phyloP scores from a whole-genome alignment of 2,113 vertebrate genomes.

The Rhizomys pruinosus region DNA sequence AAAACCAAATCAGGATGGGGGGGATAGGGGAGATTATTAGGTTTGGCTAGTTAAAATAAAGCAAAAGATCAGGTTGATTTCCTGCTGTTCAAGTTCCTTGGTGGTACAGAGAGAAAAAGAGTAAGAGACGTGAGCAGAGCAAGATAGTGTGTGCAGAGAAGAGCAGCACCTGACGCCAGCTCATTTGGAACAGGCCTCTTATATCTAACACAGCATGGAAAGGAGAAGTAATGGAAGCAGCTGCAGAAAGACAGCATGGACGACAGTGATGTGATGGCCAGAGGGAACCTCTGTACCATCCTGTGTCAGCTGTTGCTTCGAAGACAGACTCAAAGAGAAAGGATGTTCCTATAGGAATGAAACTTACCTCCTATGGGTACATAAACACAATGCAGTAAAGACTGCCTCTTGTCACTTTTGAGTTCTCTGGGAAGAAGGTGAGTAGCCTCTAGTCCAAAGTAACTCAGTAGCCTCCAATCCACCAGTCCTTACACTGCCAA shows the following conservation, averaged over 20 bases:
- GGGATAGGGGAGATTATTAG: background rate
- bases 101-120: background rate
- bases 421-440: background rate
- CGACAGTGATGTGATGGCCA: accelerated
- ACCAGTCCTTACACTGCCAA: background rate
- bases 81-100: background rate
- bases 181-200: background rate
- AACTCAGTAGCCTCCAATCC: too few species aligned
- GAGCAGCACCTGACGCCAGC: accelerated
- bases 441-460: background rate
- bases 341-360: background rate
- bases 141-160: too few species aligned
- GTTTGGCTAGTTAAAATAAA: background rate
- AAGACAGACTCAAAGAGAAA: background rate
- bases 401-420: background rate
- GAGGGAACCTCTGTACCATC: accelerated
- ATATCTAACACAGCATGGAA: too few species aligned
- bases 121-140: accelerated
- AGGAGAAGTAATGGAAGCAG: background rate
- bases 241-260: background rate
- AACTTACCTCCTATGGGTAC: background rate
- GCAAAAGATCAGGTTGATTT: background rate
- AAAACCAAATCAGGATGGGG: too few species aligned
- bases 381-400: background rate
- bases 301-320: too few species aligned